A percentile compares a stretch with the other conserved stretches of the same genome.
phyloP scores from a whole-genome alignment of 2,888 invertebrate genomes.

The Arctia plantaginis region DNA sequence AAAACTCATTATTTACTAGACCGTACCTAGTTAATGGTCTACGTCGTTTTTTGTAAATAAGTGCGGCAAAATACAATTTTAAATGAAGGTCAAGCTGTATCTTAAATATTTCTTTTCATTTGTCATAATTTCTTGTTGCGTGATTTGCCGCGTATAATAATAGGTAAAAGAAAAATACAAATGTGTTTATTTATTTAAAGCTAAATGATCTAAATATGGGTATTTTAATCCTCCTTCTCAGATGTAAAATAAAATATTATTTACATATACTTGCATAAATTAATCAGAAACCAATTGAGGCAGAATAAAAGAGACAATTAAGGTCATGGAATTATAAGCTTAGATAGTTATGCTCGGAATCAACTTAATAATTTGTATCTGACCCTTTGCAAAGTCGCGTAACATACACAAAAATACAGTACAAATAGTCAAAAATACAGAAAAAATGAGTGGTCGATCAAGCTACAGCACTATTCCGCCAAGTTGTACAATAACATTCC shows the following conservation, averaged over 20 bases:
- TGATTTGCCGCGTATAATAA: not conserved
- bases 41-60: not conserved
- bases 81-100: not conserved
- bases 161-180: not conserved
- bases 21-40: not conserved
- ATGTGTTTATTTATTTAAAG: not conserved
- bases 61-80: not conserved
- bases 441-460: constrained; percentile 3
- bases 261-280: not conserved
- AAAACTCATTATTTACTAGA: not conserved
- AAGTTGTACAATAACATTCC: constrained; percentile 79
- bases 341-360: not conserved
- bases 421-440: too few species aligned
- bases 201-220: not conserved
- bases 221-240: not conserved
- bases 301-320: not conserved
- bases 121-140: not conserved
- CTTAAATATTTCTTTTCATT: not conserved
- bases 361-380: not conserved
- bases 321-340: not conserved
- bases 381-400: not conserved
- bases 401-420: not conserved
- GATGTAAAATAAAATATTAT: not conserved
- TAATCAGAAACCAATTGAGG: not conserved
- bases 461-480: constrained; percentile 57